Evolutionary conservation across 2,888 invertebrate genomes (phyloP).

Genomic region (Cremastinae sp.): DNA sequence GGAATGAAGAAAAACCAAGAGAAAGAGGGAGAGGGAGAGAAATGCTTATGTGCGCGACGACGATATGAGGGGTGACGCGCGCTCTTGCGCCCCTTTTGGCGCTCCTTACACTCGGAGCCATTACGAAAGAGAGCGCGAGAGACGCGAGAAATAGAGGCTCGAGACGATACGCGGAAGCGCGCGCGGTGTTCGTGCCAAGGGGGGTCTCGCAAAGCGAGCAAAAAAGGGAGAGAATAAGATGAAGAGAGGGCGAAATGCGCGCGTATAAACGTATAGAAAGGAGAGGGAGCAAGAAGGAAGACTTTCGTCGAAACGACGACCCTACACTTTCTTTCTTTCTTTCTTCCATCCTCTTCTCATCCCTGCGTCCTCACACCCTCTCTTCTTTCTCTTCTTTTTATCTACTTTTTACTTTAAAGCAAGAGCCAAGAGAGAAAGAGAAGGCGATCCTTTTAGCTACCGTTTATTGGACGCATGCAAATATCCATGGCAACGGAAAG

Average conservation of each 20-base stretch:
- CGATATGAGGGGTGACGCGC: slow-evolving; percentile 56
- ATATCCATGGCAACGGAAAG: slow-evolving; percentile 79
- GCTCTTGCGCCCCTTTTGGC: slow-evolving; percentile 47
- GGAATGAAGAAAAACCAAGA: slow-evolving; percentile 15
- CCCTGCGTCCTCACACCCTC: slow-evolving; percentile 77
- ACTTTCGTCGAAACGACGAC: slow-evolving; percentile 66
- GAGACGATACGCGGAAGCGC: slow-evolving; percentile 43
- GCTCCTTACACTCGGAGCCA: slow-evolving; percentile 69
- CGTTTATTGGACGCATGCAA: slow-evolving; percentile 81
- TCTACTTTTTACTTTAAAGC: slow-evolving; percentile 75
- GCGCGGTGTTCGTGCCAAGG: slow-evolving; percentile 39
- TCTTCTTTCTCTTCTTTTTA: no score
- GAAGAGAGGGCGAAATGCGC: slow-evolving; percentile 24
- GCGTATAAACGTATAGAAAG: slow-evolving; percentile 12
- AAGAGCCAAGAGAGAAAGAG: slow-evolving; percentile 65
- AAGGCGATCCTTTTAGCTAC: slow-evolving; percentile 76
- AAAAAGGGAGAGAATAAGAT: slow-evolving; percentile 41
- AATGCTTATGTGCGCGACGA: slow-evolving; percentile 35
- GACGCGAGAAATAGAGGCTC: slow-evolving; percentile 65
- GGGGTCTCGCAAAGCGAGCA: slow-evolving; percentile 43
- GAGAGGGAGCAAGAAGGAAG: slow-evolving; percentile 27
- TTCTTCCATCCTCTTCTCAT: no score
- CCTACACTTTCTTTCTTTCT: slow-evolving; percentile 77
- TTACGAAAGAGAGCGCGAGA: slow-evolving; percentile 63
- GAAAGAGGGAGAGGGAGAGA: slow-evolving; percentile 28